phyloP scores from a whole-genome alignment of 1,140 invertebrate genomes.

The Hormaphis cornu region DNA sequence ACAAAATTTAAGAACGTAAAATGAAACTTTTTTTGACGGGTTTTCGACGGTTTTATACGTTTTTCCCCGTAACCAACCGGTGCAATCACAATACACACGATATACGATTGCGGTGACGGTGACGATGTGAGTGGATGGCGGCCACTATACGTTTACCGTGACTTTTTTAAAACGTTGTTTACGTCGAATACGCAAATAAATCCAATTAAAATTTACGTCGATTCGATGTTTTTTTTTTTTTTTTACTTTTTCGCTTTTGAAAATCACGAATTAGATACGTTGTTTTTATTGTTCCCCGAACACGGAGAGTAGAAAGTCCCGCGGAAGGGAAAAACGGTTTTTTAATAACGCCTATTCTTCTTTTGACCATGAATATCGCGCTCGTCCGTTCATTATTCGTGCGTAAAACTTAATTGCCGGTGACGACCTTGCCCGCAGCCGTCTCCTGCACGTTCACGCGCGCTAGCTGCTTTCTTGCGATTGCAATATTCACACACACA shows the following conservation, averaged over 20 bases:
- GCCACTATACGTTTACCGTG: too few relatives aligned
- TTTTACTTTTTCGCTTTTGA: too few relatives aligned
- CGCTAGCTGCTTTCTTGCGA: slow-evolving; percentile 17
- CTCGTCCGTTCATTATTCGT: slow-evolving; percentile 9
- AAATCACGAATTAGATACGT: background rate
- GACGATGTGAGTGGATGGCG: too few relatives aligned
- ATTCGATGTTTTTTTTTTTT: background rate
- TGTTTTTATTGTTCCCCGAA: background rate
- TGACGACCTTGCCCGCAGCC: slow-evolving; percentile 18
- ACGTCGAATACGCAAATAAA: too few relatives aligned
- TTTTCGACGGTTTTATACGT: too few relatives aligned
- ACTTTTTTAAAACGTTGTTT: too few relatives aligned
- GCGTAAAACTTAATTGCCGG: slow-evolving; percentile 23
- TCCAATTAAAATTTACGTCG: too few relatives aligned
- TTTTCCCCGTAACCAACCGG: too few relatives aligned
- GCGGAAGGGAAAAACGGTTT: slow-evolving; percentile 6
- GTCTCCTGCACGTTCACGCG: background rate
- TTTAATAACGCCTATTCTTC: slow-evolving; percentile 2
- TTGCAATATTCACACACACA: background rate
- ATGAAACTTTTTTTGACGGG: too few relatives aligned
- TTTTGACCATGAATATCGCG: slow-evolving; percentile 16
- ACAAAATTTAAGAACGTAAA: too few relatives aligned
- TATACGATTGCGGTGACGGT: too few relatives aligned
- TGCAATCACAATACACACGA: too few relatives aligned
- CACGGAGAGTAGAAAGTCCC: slow-evolving; percentile 8